Evolutionary conservation across 2,797 vertebrate species (phyloP).

Genomic region (Anisognathus igniventris): DNA sequence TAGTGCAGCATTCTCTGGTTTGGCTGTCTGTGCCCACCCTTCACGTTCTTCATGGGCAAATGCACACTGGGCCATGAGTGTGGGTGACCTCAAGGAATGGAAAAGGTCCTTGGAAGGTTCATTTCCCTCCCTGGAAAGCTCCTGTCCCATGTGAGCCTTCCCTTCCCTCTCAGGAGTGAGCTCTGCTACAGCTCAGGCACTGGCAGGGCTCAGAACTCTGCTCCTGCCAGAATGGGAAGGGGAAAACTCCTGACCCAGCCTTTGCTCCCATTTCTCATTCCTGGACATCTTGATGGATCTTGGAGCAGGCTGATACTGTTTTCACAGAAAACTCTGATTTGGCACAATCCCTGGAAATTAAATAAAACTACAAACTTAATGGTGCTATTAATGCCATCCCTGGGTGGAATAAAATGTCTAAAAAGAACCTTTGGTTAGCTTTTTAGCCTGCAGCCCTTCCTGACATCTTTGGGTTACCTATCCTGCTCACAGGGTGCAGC

Average conservation of each 20-base stretch:
- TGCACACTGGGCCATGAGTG: fast-evolving
- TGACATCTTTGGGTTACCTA: conserved; percentile 10
- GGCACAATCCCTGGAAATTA: background rate
- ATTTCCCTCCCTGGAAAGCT: background rate
- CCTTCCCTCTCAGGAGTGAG: background rate
- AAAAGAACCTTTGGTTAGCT: background rate
- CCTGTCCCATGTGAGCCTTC: background rate
- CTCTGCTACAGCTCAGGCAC: background rate
- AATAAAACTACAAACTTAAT: background rate
- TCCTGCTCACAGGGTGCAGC: background rate
- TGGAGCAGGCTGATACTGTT: background rate
- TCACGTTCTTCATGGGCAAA: fast-evolving
- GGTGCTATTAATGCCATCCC: background rate
- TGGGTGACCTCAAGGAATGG: background rate
- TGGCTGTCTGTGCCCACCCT: background rate
- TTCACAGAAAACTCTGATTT: background rate
- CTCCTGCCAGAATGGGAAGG: background rate
- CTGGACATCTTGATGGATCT: background rate
- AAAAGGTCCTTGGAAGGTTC: background rate
- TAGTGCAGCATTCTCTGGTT: background rate
- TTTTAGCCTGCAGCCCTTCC: conserved; percentile 22
- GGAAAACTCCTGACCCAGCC: background rate
- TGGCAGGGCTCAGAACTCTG: fast-evolving
- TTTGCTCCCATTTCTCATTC: background rate
- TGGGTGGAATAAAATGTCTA: background rate